phyloP scores from a whole-genome alignment of 2,888 invertebrate genomes.

The Cylindroiulus punctatus region DNA sequence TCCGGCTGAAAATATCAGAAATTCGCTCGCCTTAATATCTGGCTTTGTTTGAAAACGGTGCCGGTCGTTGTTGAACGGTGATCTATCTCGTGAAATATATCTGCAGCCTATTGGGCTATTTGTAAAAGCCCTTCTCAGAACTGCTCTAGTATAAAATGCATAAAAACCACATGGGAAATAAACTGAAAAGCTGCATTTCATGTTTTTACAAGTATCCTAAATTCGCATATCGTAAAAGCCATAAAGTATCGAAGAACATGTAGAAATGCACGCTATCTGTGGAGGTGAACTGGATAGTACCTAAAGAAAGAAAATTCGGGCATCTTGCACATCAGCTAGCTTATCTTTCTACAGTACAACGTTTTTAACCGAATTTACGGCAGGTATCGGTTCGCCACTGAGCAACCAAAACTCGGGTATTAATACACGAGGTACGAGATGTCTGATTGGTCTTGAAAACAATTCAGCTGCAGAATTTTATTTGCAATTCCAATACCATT shows the following conservation, averaged over 20 bases:
- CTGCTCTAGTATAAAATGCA: slow-evolving; percentile 28
- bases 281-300: not conserved
- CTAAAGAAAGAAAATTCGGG: not conserved
- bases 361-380: not conserved
- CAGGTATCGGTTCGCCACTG: not conserved
- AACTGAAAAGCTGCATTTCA: slow-evolving; percentile 42
- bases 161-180: slow-evolving; percentile 37
- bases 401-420: not conserved
- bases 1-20: not conserved
- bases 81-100: slow-evolving; percentile 42
- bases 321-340: not conserved
- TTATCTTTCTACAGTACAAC: slow-evolving; percentile 23
- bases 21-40: not conserved
- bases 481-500: no score
- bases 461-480: no score
- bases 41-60: slow-evolving; percentile 8
- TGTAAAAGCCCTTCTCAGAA: slow-evolving; percentile 22
- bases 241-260: slow-evolving; percentile 37
- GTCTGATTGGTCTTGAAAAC: not conserved
- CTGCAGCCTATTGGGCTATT: slow-evolving; percentile 31
- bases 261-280: slow-evolving; percentile 15
- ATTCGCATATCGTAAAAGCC: slow-evolving; percentile 37
- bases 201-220: slow-evolving; percentile 42
- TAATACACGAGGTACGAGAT: not conserved
- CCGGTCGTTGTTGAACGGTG: slow-evolving; percentile 8